Evolutionary conservation across 2,888 invertebrate species (phyloP).

Genomic region (Liopterus haemorrhoidalis): DNA sequence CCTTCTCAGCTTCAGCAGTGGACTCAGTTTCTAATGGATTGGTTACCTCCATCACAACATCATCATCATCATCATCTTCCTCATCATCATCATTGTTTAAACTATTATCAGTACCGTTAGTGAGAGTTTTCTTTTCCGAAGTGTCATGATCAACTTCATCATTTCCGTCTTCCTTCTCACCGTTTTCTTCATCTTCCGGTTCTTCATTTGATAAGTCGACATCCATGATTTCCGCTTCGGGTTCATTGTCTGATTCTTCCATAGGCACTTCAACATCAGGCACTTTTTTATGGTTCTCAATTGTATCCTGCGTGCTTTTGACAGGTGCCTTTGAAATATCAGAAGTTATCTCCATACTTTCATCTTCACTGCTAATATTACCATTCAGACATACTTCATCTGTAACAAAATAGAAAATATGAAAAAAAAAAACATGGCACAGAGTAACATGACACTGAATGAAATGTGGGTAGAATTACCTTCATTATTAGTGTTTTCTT

Average conservation of each 20-base stretch:
- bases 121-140: constrained; percentile 23
- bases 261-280: constrained; percentile 33
- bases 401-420: constrained; percentile 12
- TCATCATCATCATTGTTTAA: constrained; percentile 28
- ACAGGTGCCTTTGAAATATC: constrained; percentile 27
- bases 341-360: constrained; percentile 16
- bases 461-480: constrained; percentile 11
- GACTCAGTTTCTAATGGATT: constrained; percentile 32
- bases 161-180: constrained; percentile 19
- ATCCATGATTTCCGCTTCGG: constrained; percentile 33
- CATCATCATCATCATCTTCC: constrained; percentile 29
- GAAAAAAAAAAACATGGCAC: no score
- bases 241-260: constrained; percentile 36
- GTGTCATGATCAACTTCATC: constrained; percentile 23
- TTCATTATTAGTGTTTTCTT: constrained; percentile 19
- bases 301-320: constrained; percentile 30
- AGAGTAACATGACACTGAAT: neutral
- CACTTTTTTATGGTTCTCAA: constrained; percentile 32
- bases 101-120: constrained; percentile 16
- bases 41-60: constrained; percentile 26
- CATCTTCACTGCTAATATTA: constrained; percentile 14
- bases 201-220: constrained; percentile 30
- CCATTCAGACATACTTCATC: constrained; percentile 18
- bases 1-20: constrained; percentile 31
- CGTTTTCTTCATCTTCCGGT: constrained; percentile 31